Base-by-base conservation (phyloP, 1,140 invertebrate species). In the Thaumetopoea pityocampa region DNA sequence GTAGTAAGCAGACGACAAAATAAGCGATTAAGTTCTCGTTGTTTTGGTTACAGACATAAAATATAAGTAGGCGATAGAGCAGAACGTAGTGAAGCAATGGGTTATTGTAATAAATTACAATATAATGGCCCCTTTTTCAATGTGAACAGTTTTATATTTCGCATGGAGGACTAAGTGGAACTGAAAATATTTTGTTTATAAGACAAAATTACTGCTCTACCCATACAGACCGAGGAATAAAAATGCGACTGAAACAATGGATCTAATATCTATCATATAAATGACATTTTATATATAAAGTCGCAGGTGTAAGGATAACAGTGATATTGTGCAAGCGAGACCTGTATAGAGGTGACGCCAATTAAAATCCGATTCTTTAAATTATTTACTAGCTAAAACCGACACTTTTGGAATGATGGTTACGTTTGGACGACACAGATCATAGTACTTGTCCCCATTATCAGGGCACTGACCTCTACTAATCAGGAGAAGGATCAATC, bases 1-100 rank as follows among this genome's bases (percentile, higher is more conserved):
- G 27, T 20, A n/a, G 37, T 22, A 46, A 30, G 41, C 22, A n/a
- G 18, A 55, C 42, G 36, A 46, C 24, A 40, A 40, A 52, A n/a
- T 42, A 40, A 54, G 35, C 42, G 42, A 50, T 55, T 41, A 37
- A 33, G 24, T 22, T 34, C n/a, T 27, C 29, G 15, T 16, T 38
- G 29, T 18, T 19, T 38, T 22, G n/a, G n/a, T n/a, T 12, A 29
- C 16, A 28, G n/a, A 38, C 26, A 28, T 17, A 29, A 29, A 12
- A 17, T 5, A 24, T 19, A 29, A 12, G 20, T 29, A 20, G 14
- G 27, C 10, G 20, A 19, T 16, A 38, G 18, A 22, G 12, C 9
- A 12, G 19, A 12, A 38, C 36, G 20, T 23, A 35, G n/a, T n/a
- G n/a, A n/a, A n/a, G n/a, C n/a, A n/a, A n/a, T n/a, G n/a, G n/a